Evolutionary conservation across 2,888 invertebrate species (phyloP), one percentile per base, ranked within the genome.

Genomic region (Saturnia pavonia): DNA sequence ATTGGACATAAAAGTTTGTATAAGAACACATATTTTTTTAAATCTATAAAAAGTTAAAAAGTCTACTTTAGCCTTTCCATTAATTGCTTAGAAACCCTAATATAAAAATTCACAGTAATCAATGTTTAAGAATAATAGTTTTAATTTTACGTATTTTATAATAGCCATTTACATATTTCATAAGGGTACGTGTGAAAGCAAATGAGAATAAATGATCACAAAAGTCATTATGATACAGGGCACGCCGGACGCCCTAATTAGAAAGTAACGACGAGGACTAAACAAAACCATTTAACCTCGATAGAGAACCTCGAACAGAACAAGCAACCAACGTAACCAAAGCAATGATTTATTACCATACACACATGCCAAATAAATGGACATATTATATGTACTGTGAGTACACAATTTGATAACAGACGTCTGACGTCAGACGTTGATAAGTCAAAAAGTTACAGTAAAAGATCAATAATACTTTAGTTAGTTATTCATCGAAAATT

Each of bases 161-260:
- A 57, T 57, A 25, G 1, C 12, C 22, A 25, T 57, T 60, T 60
- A 27, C 25, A 16, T 60, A 27, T 60, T 60, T 60, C 27, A 60
- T 27, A 27, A 27, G 25, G 25, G 57, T 60, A 60, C 57, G 57
- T 27, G 57, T 60, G 57, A 60, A 60, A 25, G 57, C 25, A 60
- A 60, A 60, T 27, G 27, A 60, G 27, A 60, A 60, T 60, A 25
- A 60, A 60, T 27, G 57, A 60, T 27, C 57, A 60, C 7, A 40
- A 40, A 60, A 42, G 22, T 11, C 57, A 69, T 68, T 68, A 68
- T 51, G 11, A 51, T 60, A 60, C 69, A 40, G 69, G 42, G 22
- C 40, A 69, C 69, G 65, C 48, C n/a, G 3, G 27, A 65, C 65
- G 45, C 34, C n/a, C 69, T 63, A 69, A 69, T 65, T 65, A 65